phyloP scores from a whole-genome alignment of 1,140 invertebrate species.

The Drosophila oshimai region DNA sequence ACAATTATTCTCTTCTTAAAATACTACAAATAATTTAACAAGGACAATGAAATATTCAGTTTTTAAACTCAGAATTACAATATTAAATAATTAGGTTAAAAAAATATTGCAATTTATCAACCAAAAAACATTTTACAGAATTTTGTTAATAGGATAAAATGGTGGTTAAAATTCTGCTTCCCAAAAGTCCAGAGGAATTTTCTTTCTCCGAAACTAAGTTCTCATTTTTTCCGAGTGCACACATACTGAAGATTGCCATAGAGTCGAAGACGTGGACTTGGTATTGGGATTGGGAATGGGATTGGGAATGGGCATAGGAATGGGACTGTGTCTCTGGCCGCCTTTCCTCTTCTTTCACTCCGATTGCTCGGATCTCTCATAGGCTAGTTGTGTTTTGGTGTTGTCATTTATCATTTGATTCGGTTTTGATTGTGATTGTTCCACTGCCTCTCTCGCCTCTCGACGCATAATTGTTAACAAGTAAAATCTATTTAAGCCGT shows the following conservation, averaged over 20 bases:
- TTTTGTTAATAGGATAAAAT: too few relatives aligned
- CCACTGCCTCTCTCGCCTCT: neutral
- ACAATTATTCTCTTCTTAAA: too few relatives aligned
- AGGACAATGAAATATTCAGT: too few relatives aligned
- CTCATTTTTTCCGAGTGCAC: neutral
- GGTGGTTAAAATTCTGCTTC: too few relatives aligned
- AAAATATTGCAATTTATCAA: too few relatives aligned
- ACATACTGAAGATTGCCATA: slow-evolving; percentile 31
- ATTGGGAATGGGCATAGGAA: neutral
- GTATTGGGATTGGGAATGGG: slow-evolving; percentile 28
- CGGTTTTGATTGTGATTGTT: slow-evolving; percentile 73
- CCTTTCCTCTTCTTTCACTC: slow-evolving; percentile 19
- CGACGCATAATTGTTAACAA: slow-evolving; percentile 74
- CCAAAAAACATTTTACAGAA: too few relatives aligned
- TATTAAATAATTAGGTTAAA: too few relatives aligned
- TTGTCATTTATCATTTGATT: slow-evolving; percentile 82
- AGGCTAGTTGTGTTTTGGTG: slow-evolving; percentile 76
- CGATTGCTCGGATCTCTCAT: slow-evolving; percentile 43
- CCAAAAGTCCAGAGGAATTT: too few relatives aligned
- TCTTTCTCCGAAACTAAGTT: too few relatives aligned
- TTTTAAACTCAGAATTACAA: too few relatives aligned
- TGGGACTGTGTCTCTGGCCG: neutral
- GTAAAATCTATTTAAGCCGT: slow-evolving; percentile 80
- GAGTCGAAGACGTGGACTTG: slow-evolving; percentile 22
- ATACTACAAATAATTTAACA: too few relatives aligned